phyloP scores from a whole-genome alignment of 92 coral and sea anemone genomes.

The Palythoa heliodiscus region DNA sequence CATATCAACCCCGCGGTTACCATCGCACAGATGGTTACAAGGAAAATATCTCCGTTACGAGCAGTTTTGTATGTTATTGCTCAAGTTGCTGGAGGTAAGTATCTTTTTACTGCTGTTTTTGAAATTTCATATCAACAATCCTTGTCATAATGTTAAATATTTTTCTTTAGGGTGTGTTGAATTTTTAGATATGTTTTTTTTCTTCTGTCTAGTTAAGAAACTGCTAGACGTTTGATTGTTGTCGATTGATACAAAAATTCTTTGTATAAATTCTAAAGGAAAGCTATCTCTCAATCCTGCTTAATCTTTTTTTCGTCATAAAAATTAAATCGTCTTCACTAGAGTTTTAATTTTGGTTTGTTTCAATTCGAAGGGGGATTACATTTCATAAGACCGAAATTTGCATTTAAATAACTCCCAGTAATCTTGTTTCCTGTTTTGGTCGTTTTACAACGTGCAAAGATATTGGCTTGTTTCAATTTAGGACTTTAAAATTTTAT shows the following conservation, averaged over 20 bases:
- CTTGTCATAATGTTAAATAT: not conserved
- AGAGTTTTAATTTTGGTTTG: not conserved
- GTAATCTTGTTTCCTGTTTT: not conserved
- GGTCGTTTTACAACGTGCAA: not conserved
- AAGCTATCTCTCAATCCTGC: not conserved
- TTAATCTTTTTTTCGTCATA: not conserved
- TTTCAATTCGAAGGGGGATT: not conserved
- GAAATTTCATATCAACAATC: not conserved
- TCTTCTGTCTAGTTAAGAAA: not conserved
- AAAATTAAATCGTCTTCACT: not conserved
- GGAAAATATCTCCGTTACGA: constrained; percentile 72
- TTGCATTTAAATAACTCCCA: not conserved
- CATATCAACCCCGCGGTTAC: constrained; percentile 95
- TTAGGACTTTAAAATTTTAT: not conserved
- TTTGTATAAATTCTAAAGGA: not conserved
- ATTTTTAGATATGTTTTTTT: too few relatives aligned
- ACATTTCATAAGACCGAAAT: not conserved
- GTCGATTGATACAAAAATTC: not conserved
- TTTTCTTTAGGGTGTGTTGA: not conserved
- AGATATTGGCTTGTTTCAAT: not conserved
- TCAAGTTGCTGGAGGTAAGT: constrained; percentile 90
- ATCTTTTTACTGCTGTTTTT: not conserved
- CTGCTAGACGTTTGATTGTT: not conserved
- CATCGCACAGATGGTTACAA: constrained; percentile 73
- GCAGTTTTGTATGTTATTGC: constrained; percentile 76